Conservation (phyloP, 2,797 vertebrate genomes). For the Kryptopterus vitreolus region DNA sequence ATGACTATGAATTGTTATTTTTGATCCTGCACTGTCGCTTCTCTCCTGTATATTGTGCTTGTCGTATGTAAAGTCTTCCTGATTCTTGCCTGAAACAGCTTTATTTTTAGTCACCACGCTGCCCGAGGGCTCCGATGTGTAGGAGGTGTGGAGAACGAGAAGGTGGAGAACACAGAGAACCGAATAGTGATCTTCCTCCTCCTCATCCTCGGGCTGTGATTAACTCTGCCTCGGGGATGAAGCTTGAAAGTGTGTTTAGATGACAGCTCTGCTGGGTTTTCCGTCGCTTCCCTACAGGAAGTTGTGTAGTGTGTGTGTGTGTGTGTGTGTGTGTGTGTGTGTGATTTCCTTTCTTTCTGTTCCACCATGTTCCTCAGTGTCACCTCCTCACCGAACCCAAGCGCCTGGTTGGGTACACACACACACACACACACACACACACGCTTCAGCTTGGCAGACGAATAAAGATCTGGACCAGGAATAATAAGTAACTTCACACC, state of each 20-base stretch:
- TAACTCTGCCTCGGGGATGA: not conserved
- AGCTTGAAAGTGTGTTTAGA: not conserved
- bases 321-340: too few species aligned
- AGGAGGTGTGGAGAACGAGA: not conserved
- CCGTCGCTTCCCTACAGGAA: not conserved
- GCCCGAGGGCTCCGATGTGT: constrained; percentile 30
- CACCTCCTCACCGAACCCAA: not conserved
- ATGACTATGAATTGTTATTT: too few species aligned
- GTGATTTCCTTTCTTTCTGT: not conserved
- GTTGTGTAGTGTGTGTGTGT: not conserved
- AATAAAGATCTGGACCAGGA: not conserved
- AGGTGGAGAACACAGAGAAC: constrained; percentile 1
- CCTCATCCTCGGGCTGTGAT: not conserved
- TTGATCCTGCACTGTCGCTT: too few species aligned
- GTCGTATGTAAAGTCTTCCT: constrained; percentile 12
- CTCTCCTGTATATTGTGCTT: not conserved
- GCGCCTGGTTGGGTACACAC: too few species aligned
- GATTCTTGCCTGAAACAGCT: constrained; percentile 23
- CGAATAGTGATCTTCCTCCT: not conserved
- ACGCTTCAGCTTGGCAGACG: not conserved
- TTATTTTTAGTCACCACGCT: constrained; percentile 27
- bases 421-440: too few species aligned
- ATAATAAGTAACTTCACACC: not conserved
- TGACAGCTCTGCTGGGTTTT: not conserved
- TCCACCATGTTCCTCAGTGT: not conserved